Base-by-base conservation (phyloP, 2,113 vertebrate genomes). In the Gymnobelideus leadbeateri region DNA sequence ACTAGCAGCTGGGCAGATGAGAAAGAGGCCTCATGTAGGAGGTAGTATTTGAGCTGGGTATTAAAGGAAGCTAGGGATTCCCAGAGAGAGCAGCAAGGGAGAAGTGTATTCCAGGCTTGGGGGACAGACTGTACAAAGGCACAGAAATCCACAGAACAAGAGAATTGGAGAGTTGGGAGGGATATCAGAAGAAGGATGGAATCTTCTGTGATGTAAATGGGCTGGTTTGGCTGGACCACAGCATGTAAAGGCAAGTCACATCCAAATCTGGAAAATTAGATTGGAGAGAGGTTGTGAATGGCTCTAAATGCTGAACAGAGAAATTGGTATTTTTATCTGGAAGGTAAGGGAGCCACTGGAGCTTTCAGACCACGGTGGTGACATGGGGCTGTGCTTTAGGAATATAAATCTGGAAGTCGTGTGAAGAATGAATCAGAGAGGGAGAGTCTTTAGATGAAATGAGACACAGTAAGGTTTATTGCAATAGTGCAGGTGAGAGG, bases 221-320 rank as follows among this genome's bases (percentile, higher is more conserved):
- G 12, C 37, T 37, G 10, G 47, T 61, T 57, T 51, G 19, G n/a
- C 61, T 51, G 31, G 51, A 43, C 14, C 8, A 51, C n/a, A 1
- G 14, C 46, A 5, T 90, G 54, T 57, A 50, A 93, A 46, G 89
- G 84, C 5, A 16, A 93, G 10, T 37, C 19, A 68, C 37, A 90
- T 23, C 19, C 14, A 84, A 92, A 84, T 51, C 37, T 68, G n/a
- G 50, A 51, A 92, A 89, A 49, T 93, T 61, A 94, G 47, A 47
- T 47, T 19, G 90, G n/a, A 77, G 52, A 68, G 0, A 94, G 49
- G 23, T 52, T 16, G 26, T 43, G 89, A 26, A 53, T 24, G 23
- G n/a, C 90, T 95, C 91, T 93, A 89, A 89, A 47, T 53, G 92
- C 77, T 93, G 77, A 95, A 84, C 46, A 91, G 47, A 24, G 54